Percentiles rank a stretch among this genome's conserved stretches.
Evolutionary conservation across 2,888 invertebrate species (phyloP).

Genomic region (Drosophila limbata): DNA sequence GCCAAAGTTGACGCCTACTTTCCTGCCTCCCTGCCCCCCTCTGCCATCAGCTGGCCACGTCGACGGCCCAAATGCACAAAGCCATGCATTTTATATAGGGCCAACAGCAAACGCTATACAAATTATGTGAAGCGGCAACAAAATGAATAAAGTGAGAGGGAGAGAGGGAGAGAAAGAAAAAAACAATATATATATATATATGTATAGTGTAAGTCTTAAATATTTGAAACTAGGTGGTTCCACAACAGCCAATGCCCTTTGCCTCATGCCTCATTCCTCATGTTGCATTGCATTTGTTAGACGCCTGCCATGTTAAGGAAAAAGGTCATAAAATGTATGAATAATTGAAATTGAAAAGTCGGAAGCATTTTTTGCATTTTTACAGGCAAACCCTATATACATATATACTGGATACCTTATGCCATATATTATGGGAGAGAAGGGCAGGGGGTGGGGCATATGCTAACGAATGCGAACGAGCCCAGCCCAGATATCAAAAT

Average conservation of each 20-base stretch:
- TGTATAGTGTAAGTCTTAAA: constrained; percentile 70
- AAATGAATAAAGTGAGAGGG: constrained; percentile 20
- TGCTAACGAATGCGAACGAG: constrained; percentile 46
- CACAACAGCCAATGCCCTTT: constrained; percentile 4
- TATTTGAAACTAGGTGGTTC: constrained; percentile 70
- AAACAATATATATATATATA: constrained; percentile 44
- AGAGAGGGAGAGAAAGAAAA: constrained; percentile 23
- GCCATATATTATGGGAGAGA: neutral
- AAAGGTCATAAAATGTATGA: constrained; percentile 80
- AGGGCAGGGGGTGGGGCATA: neutral
- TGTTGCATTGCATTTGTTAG: constrained; percentile 58
- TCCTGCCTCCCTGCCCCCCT: neutral
- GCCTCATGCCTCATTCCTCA: constrained; percentile 1
- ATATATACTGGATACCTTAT: constrained; percentile 5
- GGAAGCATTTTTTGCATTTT: constrained; percentile 78
- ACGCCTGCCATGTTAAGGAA: constrained; percentile 68
- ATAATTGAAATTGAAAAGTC: constrained; percentile 84
- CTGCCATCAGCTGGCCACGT: constrained; percentile 18
- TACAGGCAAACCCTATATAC: constrained; percentile 16
- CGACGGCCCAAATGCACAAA: constrained; percentile 57
- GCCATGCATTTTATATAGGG: constrained; percentile 76
- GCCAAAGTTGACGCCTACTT: constrained; percentile 37
- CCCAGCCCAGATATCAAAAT: constrained; percentile 51
- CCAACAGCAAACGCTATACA: constrained; percentile 45
- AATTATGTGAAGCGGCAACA: constrained; percentile 59